A percentile compares a stretch with the other conserved stretches of the same genome.
Conservation (phyloP, 2,113 vertebrate species). For the Lagopus leucura region DNA sequence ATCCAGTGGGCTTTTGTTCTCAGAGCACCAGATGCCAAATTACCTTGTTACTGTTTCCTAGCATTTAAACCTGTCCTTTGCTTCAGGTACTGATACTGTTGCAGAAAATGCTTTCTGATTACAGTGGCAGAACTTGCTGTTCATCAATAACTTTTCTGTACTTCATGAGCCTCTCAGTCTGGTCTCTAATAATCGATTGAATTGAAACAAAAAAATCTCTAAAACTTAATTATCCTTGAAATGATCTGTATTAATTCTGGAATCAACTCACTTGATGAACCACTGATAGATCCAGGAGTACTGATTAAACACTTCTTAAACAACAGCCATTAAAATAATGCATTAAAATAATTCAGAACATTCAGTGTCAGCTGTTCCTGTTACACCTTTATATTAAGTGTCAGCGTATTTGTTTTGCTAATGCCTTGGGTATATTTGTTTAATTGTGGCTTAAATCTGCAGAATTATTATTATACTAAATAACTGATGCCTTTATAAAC, state of each 20-base stretch:
- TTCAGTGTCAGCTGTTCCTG: conserved; percentile 32
- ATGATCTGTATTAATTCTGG: conserved; percentile 73
- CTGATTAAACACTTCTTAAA: conserved; percentile 37
- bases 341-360: conserved; percentile 22
- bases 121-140: background rate
- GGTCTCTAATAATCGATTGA: conserved; percentile 52
- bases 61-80: background rate
- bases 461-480: background rate
- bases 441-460: background rate
- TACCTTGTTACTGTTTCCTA: background rate
- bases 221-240: conserved; percentile 74
- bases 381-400: background rate
- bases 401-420: conserved; percentile 15
- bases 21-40: background rate
- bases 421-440: background rate
- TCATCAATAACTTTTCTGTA: conserved; percentile 33
- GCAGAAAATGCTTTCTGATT: background rate
- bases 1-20: background rate
- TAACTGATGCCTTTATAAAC: background rate
- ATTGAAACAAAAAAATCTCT: conserved; percentile 66
- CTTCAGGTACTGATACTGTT: background rate
- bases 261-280: conserved; percentile 57
- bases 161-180: conserved; percentile 14
- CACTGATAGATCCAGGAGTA: conserved; percentile 33
- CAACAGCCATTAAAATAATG: conserved; percentile 36